Conservation (phyloP, 2,113 vertebrate genomes). For the Corydoras sp. region DNA sequence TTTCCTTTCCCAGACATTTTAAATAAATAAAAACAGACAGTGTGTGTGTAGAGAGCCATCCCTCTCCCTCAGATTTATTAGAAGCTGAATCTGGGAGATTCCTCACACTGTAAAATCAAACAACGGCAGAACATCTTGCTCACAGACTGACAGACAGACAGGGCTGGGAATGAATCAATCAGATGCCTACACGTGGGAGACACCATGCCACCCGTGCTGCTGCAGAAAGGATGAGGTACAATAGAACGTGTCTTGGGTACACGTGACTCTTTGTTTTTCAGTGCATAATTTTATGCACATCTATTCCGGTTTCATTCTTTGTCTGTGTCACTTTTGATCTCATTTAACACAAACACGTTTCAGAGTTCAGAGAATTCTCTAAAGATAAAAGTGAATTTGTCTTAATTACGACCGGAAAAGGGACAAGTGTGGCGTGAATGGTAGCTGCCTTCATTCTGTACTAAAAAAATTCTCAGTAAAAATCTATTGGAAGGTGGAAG, state of each 20-base stretch:
- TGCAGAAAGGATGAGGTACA: slow-evolving; percentile 26
- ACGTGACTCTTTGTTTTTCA: not conserved
- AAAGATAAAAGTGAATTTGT: too few relatives aligned
- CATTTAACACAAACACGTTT: too few relatives aligned
- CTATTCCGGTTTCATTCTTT: not conserved
- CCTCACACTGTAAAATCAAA: slow-evolving; percentile 9
- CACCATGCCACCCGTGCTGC: slow-evolving; percentile 37
- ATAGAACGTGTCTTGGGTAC: slow-evolving; percentile 1
- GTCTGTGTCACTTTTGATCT: too few relatives aligned
- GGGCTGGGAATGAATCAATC: slow-evolving; percentile 31
- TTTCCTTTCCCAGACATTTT: slow-evolving; percentile 13
- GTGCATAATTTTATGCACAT: not conserved
- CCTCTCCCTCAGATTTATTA: slow-evolving; percentile 1
- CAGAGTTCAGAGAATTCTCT: too few relatives aligned
- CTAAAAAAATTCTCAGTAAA: too few relatives aligned
- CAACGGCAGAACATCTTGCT: slow-evolving; percentile 9
- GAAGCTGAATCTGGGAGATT: slow-evolving; percentile 17
- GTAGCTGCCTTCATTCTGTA: too few relatives aligned
- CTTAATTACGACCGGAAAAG: too few relatives aligned
- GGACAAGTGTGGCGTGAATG: too few relatives aligned
- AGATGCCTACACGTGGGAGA: slow-evolving; percentile 37
- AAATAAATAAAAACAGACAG: slow-evolving; percentile 7
- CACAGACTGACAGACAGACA: slow-evolving; percentile 24
- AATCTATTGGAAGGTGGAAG: too few relatives aligned
- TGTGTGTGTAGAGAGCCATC: too few relatives aligned